Base-by-base conservation (phyloP, 2,797 vertebrate genomes). In the Hydrocynus forskahlii region DNA sequence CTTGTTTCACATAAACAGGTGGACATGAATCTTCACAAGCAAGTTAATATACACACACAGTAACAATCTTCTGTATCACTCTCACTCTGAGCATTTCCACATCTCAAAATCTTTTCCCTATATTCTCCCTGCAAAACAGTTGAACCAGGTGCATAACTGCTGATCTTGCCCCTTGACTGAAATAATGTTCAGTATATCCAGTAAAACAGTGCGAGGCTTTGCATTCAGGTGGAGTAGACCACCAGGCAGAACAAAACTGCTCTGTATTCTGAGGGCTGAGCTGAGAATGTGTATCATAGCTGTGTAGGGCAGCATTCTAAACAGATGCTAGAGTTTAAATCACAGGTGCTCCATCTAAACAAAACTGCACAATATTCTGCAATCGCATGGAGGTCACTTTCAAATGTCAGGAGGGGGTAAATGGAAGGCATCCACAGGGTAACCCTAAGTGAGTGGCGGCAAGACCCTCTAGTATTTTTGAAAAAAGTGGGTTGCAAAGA, bases 21-120 rank as follows among this genome's bases (percentile, higher is more conserved):
- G 57, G 25, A 45, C 63, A 9, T 64, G 73, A 80, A 80, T 75
- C 57, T 21, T 43, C 43, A 5, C 45, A 70, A 19, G 64, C 40
- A 69, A 69, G 40, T 14, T 1, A 66, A 14, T 12, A 64, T 25
- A 38, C 35, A 43, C 12, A 63, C 23, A 69, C 40, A 69, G 12
- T 25, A 14, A 35, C 25, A 68, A 43, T 67, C 64, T n/a, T 40
- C 7, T 21, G 43, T 23, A 0, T 7, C 6, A 25, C 55, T 57
- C 14, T 71, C 12, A 35, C 55, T 60, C 40, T 50, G 5, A 35
- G 5, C 17, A 25, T 64, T 60, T 60, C 25, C 17, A 40, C 7
- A 66, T 35, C 8, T 50, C 16, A 25, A 4, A 25, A 13, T 23
- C n/a, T 12, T 55, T 52, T 25, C 48, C 7, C 45, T 54, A 25